phyloP scores from a whole-genome alignment of 2,888 invertebrate genomes.

The Gymnosoma rotundatum region DNA sequence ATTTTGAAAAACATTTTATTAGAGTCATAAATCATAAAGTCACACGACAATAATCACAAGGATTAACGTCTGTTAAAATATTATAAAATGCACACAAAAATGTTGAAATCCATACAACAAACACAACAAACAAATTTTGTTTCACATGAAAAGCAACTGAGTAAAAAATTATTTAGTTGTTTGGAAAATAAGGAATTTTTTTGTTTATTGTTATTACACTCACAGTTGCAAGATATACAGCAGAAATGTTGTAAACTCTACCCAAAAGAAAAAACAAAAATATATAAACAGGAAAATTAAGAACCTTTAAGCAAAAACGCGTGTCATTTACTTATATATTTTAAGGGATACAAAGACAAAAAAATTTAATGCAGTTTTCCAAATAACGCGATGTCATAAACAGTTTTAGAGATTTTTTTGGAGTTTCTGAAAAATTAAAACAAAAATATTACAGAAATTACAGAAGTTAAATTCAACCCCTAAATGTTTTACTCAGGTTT shows the following conservation, averaged over 20 bases:
- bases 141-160: conserved; percentile 79
- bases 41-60: conserved; percentile 75
- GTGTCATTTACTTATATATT: background rate
- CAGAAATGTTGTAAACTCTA: conserved; percentile 39
- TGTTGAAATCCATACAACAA: conserved; percentile 20
- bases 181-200: conserved; percentile 22
- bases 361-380: conserved; percentile 61
- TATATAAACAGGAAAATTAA: conserved; percentile 12
- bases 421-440: conserved; percentile 15
- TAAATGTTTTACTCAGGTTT: conserved; percentile 3
- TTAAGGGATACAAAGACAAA: conserved; percentile 45
- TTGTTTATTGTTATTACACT: background rate
- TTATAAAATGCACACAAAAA: conserved; percentile 22
- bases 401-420: conserved; percentile 18
- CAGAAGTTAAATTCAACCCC: conserved; percentile 16
- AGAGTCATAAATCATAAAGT: conserved; percentile 81
- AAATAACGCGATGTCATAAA: conserved; percentile 68
- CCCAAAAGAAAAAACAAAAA: conserved; percentile 14
- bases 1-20: conserved; percentile 76
- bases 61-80: conserved; percentile 71
- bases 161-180: conserved; percentile 27
- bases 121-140: conserved; percentile 75
- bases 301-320: conserved; percentile 14
- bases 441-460: background rate
- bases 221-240: conserved; percentile 12